Evolutionary conservation across 2,797 vertebrate genomes (phyloP), one percentile per base, ranked within the genome.

Genomic region (Arrhamphus sclerolepis): DNA sequence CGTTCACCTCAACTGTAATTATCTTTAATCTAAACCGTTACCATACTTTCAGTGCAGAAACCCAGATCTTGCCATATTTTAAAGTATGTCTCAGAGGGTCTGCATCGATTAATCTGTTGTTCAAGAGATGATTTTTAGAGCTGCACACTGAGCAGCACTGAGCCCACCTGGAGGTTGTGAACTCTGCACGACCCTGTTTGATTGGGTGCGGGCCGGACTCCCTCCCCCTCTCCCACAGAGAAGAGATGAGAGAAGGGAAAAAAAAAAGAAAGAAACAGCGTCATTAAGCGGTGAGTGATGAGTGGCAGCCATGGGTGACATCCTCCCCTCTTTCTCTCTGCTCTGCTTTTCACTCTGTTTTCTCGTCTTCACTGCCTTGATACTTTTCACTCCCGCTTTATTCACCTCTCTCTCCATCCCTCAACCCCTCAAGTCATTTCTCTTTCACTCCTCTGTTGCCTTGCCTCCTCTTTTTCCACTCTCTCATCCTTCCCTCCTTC

Each of bases 231-330:
- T 95, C 92, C 91, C 80, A 81, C 56, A 48, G 78, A 86, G 83
- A 84, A 84, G 83, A 81, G 78, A 76, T 55, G 70, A 70, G 84
- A 85, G 82, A 58, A 81, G 89, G 90, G 90, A 93, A 93, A 38
- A 38, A 38, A 38, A 38, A 11, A 29, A 29, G 28, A 9, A 29
- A 94, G 92, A 89, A 81, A 93, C 94, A 94, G 94, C 95, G 94
- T 97, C 96, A 98, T 98, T 98, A 98, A 96, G 95, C 94, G 93
- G 94, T 98, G 97, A 98, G 95, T 97, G 97, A 98, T 99, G 96
- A 97, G 95, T 95, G 95, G 94, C 95, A 96, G 96, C 96, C 95
- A 96, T 95, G 93, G 94, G 92, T 94, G 95, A 96, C 95, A 95
- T 95, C 95, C 95, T 91, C 94, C 94, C 83, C 80, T 80, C 72